These are phyloP conservation scores for Blastomussa wellsi DNA, from an alignment of 92 coral and sea anemone genomes.

Conservation along the genomic window DNA sequence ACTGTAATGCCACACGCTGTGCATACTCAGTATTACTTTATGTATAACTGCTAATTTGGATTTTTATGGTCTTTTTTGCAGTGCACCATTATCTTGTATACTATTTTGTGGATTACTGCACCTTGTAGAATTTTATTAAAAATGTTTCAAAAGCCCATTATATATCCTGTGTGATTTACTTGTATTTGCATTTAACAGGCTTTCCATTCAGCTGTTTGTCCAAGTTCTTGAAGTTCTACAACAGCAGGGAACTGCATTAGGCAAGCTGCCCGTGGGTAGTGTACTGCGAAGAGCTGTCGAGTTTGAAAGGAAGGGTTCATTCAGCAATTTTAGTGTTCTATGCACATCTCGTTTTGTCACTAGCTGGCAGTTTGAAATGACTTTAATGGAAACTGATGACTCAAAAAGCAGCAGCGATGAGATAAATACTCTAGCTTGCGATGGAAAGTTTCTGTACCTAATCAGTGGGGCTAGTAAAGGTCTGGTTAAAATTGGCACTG, in stretches of 20 bases:
- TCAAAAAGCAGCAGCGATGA: slow-evolving; percentile 37
- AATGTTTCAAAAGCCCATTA: neutral
- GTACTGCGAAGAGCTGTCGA: slow-evolving; percentile 64
- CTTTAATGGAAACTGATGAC: slow-evolving; percentile 34
- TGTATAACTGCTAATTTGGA: too few species aligned
- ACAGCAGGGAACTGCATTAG: slow-evolving; percentile 54
- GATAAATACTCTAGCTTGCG: slow-evolving; percentile 72
- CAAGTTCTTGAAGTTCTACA: slow-evolving; percentile 73
- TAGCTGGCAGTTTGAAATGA: slow-evolving; percentile 68
- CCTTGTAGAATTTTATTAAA: neutral
- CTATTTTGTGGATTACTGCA: too few species aligned
- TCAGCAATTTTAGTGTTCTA: slow-evolving; percentile 59
- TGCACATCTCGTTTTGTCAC: slow-evolving; percentile 72
- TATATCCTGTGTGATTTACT: neutral
- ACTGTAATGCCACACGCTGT: too few species aligned
- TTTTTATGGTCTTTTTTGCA: too few species aligned
- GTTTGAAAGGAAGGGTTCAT: slow-evolving; percentile 67
- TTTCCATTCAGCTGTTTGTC: slow-evolving; percentile 80
- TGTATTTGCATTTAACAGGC: slow-evolving; percentile 47
- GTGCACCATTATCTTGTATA: too few species aligned
- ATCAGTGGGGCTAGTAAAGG: slow-evolving; percentile 65
- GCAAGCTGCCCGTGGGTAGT: slow-evolving; percentile 53
- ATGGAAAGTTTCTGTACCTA: slow-evolving; percentile 84
- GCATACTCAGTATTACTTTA: too few species aligned
- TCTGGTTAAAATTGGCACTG: slow-evolving; percentile 88